These are phyloP conservation scores for Leptestheria dahalacensis DNA, from an alignment of 1,140 invertebrate species.

Conservation along the genomic window DNA sequence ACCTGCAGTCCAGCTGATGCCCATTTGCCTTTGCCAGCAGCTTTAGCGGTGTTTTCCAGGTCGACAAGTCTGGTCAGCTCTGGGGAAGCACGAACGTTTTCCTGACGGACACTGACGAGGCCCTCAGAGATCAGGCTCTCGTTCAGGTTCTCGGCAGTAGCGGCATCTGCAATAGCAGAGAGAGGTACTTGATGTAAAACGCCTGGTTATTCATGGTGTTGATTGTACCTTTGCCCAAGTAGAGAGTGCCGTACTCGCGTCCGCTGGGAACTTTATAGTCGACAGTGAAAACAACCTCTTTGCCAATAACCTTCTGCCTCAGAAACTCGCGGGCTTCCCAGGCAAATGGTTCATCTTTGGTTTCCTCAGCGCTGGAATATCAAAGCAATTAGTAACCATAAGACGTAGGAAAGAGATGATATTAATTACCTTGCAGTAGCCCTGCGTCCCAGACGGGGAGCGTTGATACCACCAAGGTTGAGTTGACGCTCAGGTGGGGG, in stretches of 20 bases:
- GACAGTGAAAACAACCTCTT: slow-evolving; percentile 59
- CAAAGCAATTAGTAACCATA: slow-evolving; percentile 1
- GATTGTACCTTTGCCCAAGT: slow-evolving; percentile 67
- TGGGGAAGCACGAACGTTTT: slow-evolving; percentile 47
- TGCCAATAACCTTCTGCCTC: slow-evolving; percentile 77
- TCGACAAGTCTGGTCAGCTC: slow-evolving; percentile 56
- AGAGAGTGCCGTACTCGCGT: slow-evolving; percentile 77
- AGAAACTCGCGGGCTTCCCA: slow-evolving; percentile 93
- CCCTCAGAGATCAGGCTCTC: slow-evolving; percentile 77
- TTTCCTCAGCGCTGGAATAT: slow-evolving; percentile 38
- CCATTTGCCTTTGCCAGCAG: slow-evolving; percentile 75
- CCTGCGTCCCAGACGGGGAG: slow-evolving; percentile 72
- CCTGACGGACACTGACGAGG: slow-evolving; percentile 62
- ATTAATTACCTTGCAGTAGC: slow-evolving; percentile 42
- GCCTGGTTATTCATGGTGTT: background rate
- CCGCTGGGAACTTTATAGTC: slow-evolving; percentile 38
- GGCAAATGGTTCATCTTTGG: slow-evolving; percentile 81
- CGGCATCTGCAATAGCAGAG: slow-evolving; percentile 36
- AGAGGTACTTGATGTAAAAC: background rate
- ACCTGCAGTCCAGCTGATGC: slow-evolving; percentile 21
- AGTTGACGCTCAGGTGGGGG: slow-evolving; percentile 84
- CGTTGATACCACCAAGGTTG: slow-evolving; percentile 73
- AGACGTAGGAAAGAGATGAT: no score
- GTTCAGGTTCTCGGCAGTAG: slow-evolving; percentile 66
- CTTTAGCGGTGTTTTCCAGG: slow-evolving; percentile 79